Base-by-base conservation (phyloP, 2,797 vertebrate genomes). In the Betta splendens region DNA sequence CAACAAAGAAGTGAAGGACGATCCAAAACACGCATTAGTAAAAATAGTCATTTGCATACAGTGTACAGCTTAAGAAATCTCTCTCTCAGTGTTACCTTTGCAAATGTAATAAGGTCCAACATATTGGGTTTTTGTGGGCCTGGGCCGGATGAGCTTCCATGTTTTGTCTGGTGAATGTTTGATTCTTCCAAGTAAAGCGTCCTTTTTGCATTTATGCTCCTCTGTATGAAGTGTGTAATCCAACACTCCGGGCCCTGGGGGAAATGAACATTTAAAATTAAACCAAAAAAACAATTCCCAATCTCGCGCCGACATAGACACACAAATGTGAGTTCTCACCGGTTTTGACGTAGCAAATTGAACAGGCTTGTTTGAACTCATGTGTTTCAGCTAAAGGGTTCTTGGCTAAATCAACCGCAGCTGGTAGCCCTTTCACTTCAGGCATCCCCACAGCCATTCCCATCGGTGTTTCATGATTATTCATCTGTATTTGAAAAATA, bases 51-150 rank as follows among this genome's bases (percentile, higher is more conserved):
- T n/a, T n/a, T n/a, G n/a, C n/a, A n/a, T n/a, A n/a, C n/a, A n/a
- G n/a, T n/a, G n/a, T n/a, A n/a, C n/a, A n/a, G n/a, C n/a, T n/a
- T n/a, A n/a, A n/a, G n/a, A 20, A 7, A 20, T 28, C 4, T 17
- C 26, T 5, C 16, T 25, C 1, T n/a, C 29, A 44, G 32, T 6
- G 5, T 60, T 61, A 99, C 97, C 98, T 97, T 99, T 99, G 86
- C 98, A 99, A 89, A 99, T 95, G 90, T 98, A 98, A 91, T 98
- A 99, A 0, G 96, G 96, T 44, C 97, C 98, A 54, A 96, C 94
- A 79, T 99, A 99, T 74, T 98, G 95, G 35, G 94, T 97, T 90
- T 97, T 99, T 56, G 93, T 98, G 32, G 98, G 97, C 84, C 96
- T 94, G 8, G 96, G 94, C 21, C 98, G 93, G 85, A 99, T 98